These are phyloP conservation scores for Tethya wilhelma DNA, from an alignment of 37 sponge, comb jelly and placozoan species.

Conservation along the genomic window DNA sequence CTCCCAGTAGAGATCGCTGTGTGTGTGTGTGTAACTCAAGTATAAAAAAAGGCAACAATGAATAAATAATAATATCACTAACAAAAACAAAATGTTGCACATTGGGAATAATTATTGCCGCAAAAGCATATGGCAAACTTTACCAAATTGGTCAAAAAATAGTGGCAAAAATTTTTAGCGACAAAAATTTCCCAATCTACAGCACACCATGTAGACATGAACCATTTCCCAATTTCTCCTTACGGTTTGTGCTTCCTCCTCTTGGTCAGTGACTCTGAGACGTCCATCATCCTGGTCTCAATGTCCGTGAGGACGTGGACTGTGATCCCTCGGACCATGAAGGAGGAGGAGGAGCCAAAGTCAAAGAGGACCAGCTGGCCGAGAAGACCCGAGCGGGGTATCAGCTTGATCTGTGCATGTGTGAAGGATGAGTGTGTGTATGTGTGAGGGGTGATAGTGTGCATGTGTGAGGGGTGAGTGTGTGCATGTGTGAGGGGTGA, in stretches of 20 bases:
- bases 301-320: conserved; percentile 55
- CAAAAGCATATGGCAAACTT: too few species aligned
- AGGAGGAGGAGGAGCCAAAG: conserved; percentile 56
- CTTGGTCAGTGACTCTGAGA: neutral
- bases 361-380: conserved; percentile 70
- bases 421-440: neutral
- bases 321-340: conserved; percentile 29
- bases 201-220: too few species aligned
- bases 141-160: neutral
- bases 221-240: too few species aligned
- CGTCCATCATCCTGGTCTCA: conserved; percentile 22
- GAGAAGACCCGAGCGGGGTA: conserved; percentile 51
- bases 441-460: neutral
- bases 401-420: conserved; percentile 30
- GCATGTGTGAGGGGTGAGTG: neutral
- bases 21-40: too few species aligned
- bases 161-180: neutral
- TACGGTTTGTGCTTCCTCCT: neutral
- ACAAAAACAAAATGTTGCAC: conserved; percentile 1
- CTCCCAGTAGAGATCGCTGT: conserved; percentile 85
- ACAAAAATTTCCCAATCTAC: too few species aligned
- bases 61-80: neutral
- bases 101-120: neutral
- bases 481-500: neutral
- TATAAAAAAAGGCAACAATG: neutral